Percentiles rank a stretch among this genome's conserved stretches.
Conservation (phyloP, 2,888 invertebrate genomes). For the Fragum sueziense region DNA sequence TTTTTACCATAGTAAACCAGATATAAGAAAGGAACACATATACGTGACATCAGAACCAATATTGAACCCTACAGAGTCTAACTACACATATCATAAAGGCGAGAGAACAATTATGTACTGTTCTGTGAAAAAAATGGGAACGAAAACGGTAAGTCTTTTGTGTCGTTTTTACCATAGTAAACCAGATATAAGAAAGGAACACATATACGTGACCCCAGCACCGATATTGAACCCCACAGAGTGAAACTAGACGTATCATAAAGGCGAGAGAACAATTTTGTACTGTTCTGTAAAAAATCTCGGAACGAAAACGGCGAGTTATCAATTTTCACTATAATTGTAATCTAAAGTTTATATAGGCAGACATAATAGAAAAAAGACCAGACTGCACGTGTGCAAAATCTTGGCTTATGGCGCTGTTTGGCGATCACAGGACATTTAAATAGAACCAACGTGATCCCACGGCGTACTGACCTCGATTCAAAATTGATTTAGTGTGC, state of each 20-base stretch:
- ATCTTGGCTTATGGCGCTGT: too few relatives aligned
- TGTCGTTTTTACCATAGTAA: too few relatives aligned
- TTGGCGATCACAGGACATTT: too few relatives aligned
- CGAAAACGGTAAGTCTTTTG: slow-evolving; percentile 76
- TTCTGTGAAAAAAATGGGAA: slow-evolving; percentile 75
- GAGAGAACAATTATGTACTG: slow-evolving; percentile 76
- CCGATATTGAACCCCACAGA: slow-evolving; percentile 72
- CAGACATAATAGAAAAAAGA: too few relatives aligned
- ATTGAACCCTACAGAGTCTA: slow-evolving; percentile 69
- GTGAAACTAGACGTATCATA: slow-evolving; percentile 73
- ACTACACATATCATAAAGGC: slow-evolving; percentile 75
- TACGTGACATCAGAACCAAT: slow-evolving; percentile 63
- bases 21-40: slow-evolving; percentile 26
- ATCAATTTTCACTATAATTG: neutral
- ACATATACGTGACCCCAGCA: slow-evolving; percentile 47
- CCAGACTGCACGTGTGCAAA: too few relatives aligned
- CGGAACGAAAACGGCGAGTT: slow-evolving; percentile 76
- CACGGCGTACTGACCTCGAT: too few relatives aligned
- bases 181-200: too few relatives aligned
- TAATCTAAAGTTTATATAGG: neutral
- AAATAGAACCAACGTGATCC: too few relatives aligned
- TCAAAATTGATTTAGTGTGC: too few relatives aligned
- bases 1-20: too few relatives aligned
- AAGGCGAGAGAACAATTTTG: slow-evolving; percentile 75
- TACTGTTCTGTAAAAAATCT: slow-evolving; percentile 76